Base-by-base conservation (phyloP, 2,888 invertebrate genomes). In the Eurytoma californica region DNA sequence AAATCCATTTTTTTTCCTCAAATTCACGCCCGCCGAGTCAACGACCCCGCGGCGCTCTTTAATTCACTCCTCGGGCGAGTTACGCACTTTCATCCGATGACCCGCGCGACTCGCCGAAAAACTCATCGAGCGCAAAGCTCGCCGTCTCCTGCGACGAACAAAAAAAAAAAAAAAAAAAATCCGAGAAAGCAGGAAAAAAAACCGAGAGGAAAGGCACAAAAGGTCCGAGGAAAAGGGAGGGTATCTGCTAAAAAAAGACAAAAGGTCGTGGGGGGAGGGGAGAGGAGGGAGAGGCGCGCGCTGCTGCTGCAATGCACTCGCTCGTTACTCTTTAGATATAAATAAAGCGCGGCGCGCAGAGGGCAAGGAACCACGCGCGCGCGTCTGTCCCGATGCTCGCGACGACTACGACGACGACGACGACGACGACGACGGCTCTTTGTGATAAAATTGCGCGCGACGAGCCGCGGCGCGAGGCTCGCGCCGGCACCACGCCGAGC, bases 341-440 rank as follows among this genome's bases (percentile, higher is more conserved):
- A 85, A 85, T 85, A 85, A 82, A 84, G 83, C 81, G 74, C 78
- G 69, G 77, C 70, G 82, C 82, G 68, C 72, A 82, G 85, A 84
- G 85, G 84, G 84, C 85, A 84, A 84, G 83, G 85, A 85, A 85
- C 85, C 85, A 84, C 83, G 84, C 83, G 83, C 53, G 73, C 16
- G 53, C 67, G 69, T 74, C 63, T 79, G 63, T 65, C 55, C 70
- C 60, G 61, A 58, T 55, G 65, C 73, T 67, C 73, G 69, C 70
- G 57, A 55, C 81, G 72, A 24, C 58, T 60, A 77, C 24, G 75
- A 30, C 39, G 28, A 65, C 63, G 75, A 60, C 66, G 67, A 67
- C 68, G 65, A 61, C 65, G 65, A 73, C 39, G 30, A 76, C 69
- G 76, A 67, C 61, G 61, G 20, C 60, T 80, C 76, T 80, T 80